A percentile compares a stretch with the other conserved stretches of the same genome.
phyloP scores from a whole-genome alignment of 1,140 invertebrate species.

The Capitella teleta region DNA sequence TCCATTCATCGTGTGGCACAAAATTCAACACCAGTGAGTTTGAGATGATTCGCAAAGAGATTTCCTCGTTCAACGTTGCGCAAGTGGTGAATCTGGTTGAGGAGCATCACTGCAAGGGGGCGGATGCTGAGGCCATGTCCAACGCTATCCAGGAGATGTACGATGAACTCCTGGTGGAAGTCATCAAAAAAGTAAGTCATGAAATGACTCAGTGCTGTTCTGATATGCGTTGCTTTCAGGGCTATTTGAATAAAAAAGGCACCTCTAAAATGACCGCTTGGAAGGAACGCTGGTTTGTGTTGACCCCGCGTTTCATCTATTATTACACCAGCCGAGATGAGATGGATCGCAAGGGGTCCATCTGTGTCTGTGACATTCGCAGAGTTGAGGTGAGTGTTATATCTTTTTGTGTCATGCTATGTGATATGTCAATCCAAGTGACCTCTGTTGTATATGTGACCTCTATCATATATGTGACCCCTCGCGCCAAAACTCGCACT shows the following conservation, averaged over 20 bases:
- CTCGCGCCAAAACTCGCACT: too few relatives aligned
- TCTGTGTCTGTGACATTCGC: slow-evolving; percentile 53
- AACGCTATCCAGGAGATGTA: slow-evolving; percentile 64
- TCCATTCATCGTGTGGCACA: slow-evolving; percentile 24
- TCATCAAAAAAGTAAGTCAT: slow-evolving; percentile 61
- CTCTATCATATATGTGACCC: too few relatives aligned
- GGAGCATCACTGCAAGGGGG: slow-evolving; percentile 37
- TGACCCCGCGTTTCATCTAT: slow-evolving; percentile 58
- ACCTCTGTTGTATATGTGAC: too few relatives aligned
- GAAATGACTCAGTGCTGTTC: too few relatives aligned
- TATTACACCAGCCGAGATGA: slow-evolving; percentile 62
- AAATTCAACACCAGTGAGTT: slow-evolving; percentile 11
- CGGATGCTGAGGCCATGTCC: slow-evolving; percentile 50
- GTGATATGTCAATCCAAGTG: too few relatives aligned
- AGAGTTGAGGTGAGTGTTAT: slow-evolving; percentile 53
- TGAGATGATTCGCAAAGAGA: neutral
- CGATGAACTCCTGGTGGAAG: slow-evolving; percentile 65
- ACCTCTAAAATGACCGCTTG: slow-evolving; percentile 57
- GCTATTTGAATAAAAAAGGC: slow-evolving; percentile 47
- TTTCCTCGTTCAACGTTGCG: slow-evolving; percentile 53
- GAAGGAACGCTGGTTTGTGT: slow-evolving; percentile 67
- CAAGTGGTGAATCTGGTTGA: slow-evolving; percentile 61
- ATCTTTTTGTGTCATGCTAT: too few relatives aligned
- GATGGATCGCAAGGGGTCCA: slow-evolving; percentile 57
- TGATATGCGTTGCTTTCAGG: too few relatives aligned